These are phyloP conservation scores for Drosophila kurseongensis DNA, from an alignment of 1,140 invertebrate genomes.

Conservation along the genomic window DNA sequence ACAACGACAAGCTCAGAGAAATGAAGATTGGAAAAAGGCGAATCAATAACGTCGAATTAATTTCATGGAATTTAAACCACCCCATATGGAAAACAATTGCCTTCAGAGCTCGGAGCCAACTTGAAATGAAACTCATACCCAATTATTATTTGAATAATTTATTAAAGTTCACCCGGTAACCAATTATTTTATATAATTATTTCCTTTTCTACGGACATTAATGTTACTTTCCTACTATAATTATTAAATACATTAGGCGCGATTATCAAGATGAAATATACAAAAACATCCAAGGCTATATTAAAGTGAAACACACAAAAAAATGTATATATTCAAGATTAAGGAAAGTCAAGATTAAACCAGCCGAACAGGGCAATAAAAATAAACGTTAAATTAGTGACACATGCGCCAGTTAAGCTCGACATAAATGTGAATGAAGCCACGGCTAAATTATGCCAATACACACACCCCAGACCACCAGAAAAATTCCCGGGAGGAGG, in stretches of 20 bases:
- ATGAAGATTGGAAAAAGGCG: background rate
- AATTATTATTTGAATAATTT: background rate
- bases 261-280: too few relatives aligned
- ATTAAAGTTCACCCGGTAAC: background rate
- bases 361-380: slow-evolving; percentile 58
- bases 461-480: slow-evolving; percentile 11
- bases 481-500: background rate
- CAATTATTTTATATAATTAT: background rate
- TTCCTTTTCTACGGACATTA: background rate
- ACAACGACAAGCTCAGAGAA: background rate
- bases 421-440: slow-evolving; percentile 45
- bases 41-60: background rate
- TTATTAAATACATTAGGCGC: background rate
- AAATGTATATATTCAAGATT: slow-evolving; percentile 1
- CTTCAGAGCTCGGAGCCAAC: background rate
- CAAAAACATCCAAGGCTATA: too few relatives aligned
- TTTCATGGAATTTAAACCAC: background rate
- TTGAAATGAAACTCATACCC: background rate
- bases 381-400: slow-evolving; percentile 76
- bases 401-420: slow-evolving; percentile 57
- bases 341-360: slow-evolving; percentile 36
- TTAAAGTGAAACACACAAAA: background rate
- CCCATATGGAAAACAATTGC: slow-evolving; percentile 2
- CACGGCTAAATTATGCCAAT: slow-evolving; percentile 64
- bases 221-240: background rate